Percentiles rank a stretch among this genome's conserved stretches.
phyloP scores from a whole-genome alignment of 2,113 vertebrate genomes.

The Petrocephalus microphthalmus region DNA sequence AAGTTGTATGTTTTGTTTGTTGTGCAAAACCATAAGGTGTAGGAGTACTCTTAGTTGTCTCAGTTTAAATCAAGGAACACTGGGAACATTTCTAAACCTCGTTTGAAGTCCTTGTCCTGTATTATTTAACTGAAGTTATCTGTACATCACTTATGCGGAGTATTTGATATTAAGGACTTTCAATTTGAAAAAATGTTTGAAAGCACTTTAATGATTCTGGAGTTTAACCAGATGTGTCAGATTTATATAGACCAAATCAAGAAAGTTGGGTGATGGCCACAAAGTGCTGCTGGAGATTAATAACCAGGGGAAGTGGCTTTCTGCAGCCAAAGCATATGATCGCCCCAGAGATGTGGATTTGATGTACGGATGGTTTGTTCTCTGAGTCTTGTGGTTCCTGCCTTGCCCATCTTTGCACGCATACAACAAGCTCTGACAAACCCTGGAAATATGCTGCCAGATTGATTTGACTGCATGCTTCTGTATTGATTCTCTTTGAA shows the following conservation, averaged over 20 bases:
- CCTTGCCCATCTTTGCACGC: background rate
- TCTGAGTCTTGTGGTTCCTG: background rate
- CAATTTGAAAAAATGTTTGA: background rate
- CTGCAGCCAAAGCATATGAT: background rate
- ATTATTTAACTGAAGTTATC: background rate
- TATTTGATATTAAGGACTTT: background rate
- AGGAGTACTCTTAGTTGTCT: background rate
- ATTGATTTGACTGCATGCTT: background rate
- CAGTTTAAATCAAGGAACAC: background rate
- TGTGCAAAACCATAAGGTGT: background rate
- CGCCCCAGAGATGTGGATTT: background rate
- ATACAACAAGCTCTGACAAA: background rate
- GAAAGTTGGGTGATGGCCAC: background rate
- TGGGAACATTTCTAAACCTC: background rate
- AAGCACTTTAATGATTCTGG: background rate
- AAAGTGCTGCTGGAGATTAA: background rate
- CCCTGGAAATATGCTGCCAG: background rate
- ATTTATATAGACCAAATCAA: background rate
- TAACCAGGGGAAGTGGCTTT: background rate
- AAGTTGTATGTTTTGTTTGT: background rate
- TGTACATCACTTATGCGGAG: background rate
- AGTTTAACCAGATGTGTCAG: background rate
- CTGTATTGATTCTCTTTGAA: background rate
- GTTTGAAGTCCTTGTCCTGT: background rate
- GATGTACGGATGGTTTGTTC: background rate